Percentiles rank a stretch among this genome's conserved stretches.
Evolutionary conservation across 2,888 invertebrate genomes (phyloP).

Genomic region (Sialis lutaria): DNA sequence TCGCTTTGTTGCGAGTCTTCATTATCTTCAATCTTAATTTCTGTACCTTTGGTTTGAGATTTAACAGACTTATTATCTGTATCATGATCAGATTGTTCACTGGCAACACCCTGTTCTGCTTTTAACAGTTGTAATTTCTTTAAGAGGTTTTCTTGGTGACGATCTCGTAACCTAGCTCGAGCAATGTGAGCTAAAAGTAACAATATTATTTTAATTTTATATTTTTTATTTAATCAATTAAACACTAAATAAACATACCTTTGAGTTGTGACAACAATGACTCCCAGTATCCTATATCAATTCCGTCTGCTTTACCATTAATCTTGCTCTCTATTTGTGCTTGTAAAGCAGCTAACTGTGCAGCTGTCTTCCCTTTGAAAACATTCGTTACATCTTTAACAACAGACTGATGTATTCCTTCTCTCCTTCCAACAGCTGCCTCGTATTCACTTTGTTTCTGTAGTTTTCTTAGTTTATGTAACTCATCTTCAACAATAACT

Average conservation of each 20-base stretch:
- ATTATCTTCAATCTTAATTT: slow-evolving; percentile 5
- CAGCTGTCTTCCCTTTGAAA: slow-evolving; percentile 84
- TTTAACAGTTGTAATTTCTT: slow-evolving; percentile 80
- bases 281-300: slow-evolving; percentile 98
- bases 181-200: slow-evolving; percentile 67
- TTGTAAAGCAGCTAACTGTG: slow-evolving; percentile 70
- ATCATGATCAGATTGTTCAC: slow-evolving; percentile 4
- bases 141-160: slow-evolving; percentile 78
- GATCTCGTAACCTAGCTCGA: slow-evolving; percentile 74
- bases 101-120: slow-evolving; percentile 56
- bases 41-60: slow-evolving; percentile 4
- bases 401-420: slow-evolving; percentile 75
- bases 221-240: neutral
- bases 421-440: slow-evolving; percentile 30
- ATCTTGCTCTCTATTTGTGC: slow-evolving; percentile 76
- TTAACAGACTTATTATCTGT: slow-evolving; percentile 2
- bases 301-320: slow-evolving; percentile 64
- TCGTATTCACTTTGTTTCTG: slow-evolving; percentile 43
- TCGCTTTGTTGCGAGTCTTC: slow-evolving; percentile 5
- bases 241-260: slow-evolving; percentile 24
- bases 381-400: slow-evolving; percentile 75
- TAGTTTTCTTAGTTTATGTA: slow-evolving; percentile 66
- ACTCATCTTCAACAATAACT: slow-evolving; percentile 84
- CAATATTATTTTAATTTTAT: neutral
- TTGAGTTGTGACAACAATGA: slow-evolving; percentile 86